Conservation (phyloP, 2,797 vertebrate species). For the Pygocentrus nattereri region DNA sequence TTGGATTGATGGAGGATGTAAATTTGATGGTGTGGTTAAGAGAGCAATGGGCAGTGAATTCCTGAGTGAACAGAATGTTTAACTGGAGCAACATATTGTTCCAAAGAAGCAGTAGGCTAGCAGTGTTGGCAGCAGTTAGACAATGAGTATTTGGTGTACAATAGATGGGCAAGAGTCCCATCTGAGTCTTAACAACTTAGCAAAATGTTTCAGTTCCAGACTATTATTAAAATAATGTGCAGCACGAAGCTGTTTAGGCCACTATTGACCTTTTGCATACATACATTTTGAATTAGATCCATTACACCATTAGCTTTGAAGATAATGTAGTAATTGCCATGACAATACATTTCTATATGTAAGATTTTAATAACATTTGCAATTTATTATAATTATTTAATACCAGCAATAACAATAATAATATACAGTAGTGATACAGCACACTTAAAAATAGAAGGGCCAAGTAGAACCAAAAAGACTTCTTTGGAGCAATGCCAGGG, state of each 20-base stretch:
- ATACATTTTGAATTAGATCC: too few relatives aligned
- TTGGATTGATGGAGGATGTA: not conserved
- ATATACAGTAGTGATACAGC: not conserved
- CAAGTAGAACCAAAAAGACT: too few relatives aligned
- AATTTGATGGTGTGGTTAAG: slow-evolving; percentile 13
- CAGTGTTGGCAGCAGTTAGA: not conserved
- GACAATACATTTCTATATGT: not conserved
- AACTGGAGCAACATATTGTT: not conserved
- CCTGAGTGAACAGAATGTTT: slow-evolving; percentile 21
- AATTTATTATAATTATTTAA: not conserved
- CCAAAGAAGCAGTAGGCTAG: not conserved
- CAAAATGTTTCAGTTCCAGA: not conserved
- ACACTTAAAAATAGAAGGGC: too few relatives aligned
- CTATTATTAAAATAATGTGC: not conserved
- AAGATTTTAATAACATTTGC: not conserved
- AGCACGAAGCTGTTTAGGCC: not conserved
- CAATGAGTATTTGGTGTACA: not conserved
- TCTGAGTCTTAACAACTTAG: not conserved
- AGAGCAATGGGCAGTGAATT: not conserved
- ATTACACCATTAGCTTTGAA: too few relatives aligned
- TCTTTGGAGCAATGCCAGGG: too few relatives aligned
- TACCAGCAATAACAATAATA: not conserved
- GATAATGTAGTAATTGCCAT: not conserved
- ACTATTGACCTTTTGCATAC: not conserved
- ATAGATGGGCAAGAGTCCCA: not conserved